Evolutionary conservation across 2,888 invertebrate species (phyloP), one percentile per base, ranked within the genome.

Genomic region (Diplolepis rosae): DNA sequence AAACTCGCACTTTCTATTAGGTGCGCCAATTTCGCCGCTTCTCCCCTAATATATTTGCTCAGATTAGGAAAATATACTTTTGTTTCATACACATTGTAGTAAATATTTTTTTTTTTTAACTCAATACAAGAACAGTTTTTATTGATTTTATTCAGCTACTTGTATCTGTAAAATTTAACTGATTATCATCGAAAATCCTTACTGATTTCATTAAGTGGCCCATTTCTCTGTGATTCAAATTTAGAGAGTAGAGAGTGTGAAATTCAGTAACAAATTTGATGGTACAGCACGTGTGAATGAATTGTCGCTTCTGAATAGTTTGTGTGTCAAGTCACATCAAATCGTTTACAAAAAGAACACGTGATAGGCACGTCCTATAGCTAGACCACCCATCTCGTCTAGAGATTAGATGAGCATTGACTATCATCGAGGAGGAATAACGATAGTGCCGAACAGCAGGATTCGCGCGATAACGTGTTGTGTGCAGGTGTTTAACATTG

Each of bases 401-500:
- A 74, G 71, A 65, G 66, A 65, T 68, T 66, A 72, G 61, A 61
- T 61, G 61, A 61, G 61, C 75, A 72, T 61, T 71, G 72, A 73
- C 76, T 79, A 81, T 80, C 79, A 75, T 74, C 75, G 71, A 65
- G 74, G 68, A 45, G 76, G 77, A 69, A 75, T 82, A 82, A 82
- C 77, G 79, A 83, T 80, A 77, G 74, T 79, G 74, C 80, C 81
- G 82, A 84, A 83, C 86, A 86, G 86, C 85, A 79, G 85, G 84
- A 82, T 82, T 78, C 75, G 81, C 83, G 80, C 84, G 86, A 87
- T 88, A 88, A 87, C 84, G 80, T 78, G 81, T 80, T 79, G 82
- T 82, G 81, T 80, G 87, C 88, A 87, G 87, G 88, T 88, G 88
- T 88, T 87, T 88, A 85, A 81, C 73, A 66, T 67, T 67, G 77